Evolutionary conservation across 2,888 invertebrate genomes (phyloP), one percentile per base, ranked within the genome.

Genomic region (Napeogenes inachia): DNA sequence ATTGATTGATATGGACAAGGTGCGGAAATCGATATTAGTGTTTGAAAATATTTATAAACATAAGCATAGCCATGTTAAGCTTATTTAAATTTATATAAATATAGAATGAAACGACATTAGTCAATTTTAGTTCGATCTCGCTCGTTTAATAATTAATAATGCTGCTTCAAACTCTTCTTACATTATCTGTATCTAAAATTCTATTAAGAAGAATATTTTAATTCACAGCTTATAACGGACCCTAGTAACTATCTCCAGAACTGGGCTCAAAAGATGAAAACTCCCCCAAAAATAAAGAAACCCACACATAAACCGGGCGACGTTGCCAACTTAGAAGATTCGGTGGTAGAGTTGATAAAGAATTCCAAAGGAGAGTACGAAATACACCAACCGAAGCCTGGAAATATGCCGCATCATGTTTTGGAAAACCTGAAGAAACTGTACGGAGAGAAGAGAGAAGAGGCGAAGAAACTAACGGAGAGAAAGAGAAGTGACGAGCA

Each of bases 211-310:
- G 4, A 6, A 21, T 21, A 21, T 21, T 57, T 53, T 55, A 61
- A 32, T 35, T 70, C 77, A 71, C 79, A 92, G 91, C 80, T 82
- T 65, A 79, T 87, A 66, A 80, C 89, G 1, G 90, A 91, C 10
- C 91, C 89, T 0, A 87, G 91, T 0, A 85, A 91, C 46, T 94
- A 93, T 85, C 81, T 94, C 10, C 87, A 92, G 63, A 86, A 79
- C 54, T 94, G 94, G 94, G 93, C 93, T 0, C 85, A 92, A 63
- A 91, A 90, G 68, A 90, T 93, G 87, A 88, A 82, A 63, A 71
- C 75, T 3, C 85, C 86, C 0, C 73, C 72, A 2, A 78, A 79
- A 38, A 42, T 68, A 2, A 71, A 71, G 4, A 66, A 62, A 3
- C 70, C 75, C 5, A 66, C 56, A 0, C 64, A 63, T 0, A 59